Evolutionary conservation across 2,113 vertebrate genomes (phyloP), one percentile per base, ranked within the genome.

Genomic region (Candoia aspera): DNA sequence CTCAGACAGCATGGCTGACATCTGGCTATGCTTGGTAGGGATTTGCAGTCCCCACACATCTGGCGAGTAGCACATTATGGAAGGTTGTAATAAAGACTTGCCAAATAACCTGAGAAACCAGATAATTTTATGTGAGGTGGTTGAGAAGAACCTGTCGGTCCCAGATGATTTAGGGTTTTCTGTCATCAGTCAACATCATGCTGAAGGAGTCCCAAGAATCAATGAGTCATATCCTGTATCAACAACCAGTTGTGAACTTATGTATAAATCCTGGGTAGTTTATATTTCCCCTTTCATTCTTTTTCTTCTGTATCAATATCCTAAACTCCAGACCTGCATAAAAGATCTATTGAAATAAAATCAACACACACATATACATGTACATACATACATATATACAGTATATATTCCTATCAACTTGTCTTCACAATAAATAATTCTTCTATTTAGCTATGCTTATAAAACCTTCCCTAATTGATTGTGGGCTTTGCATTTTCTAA

Each of bases 381-480:
- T n/a, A n/a, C n/a, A n/a, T n/a, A n/a, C n/a, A n/a, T n/a, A n/a
- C n/a, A n/a, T n/a, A n/a, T n/a, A n/a, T n/a, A n/a, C n/a, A n/a
- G 91, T 90, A 26, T 79, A 90, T 88, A 93, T 24, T 49, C 10
- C 83, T 42, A 37, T 60, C 0, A 0, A 49, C 86, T 2, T 2
- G 33, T 46, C 13, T 6, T 91, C 21, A 29, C 42, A 24, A 90
- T 86, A 90, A 90, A 64, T 19, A 0, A 0, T 53, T 54, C 55
- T 93, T 93, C 24, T 87, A 83, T 93, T 93, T 95, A 33, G 90
- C 88, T 57, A 1, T 12, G 0, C 8, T 4, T 12, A 24, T 84
- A 15, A 57, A 93, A 33, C 0, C 89, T 87, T 53, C 23, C 1
- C 0, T 88, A 86, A 1, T 86, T 94, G 57, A 86, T 86, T 73